Percentiles rank a stretch among this genome's conserved stretches.
Evolutionary conservation across 2,888 invertebrate species (phyloP).

Genomic region (Agrochola macilenta): DNA sequence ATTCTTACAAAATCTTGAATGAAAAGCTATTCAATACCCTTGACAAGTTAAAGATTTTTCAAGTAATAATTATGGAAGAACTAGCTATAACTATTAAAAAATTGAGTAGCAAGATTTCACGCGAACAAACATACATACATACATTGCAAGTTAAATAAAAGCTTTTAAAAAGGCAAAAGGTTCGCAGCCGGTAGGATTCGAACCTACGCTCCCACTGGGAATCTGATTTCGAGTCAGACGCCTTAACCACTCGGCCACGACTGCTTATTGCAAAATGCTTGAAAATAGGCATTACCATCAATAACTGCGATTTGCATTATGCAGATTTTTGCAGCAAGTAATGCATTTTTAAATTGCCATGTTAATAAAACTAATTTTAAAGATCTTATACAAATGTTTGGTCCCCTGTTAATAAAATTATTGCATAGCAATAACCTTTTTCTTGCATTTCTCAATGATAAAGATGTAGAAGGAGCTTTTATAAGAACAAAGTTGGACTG

Average conservation of each 20-base stretch:
- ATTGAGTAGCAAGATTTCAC: too few species aligned
- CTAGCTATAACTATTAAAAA: neutral
- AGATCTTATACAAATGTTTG: neutral
- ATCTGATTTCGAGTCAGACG: slow-evolving; percentile 97
- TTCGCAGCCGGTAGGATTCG: slow-evolving; percentile 96
- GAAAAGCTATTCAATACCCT: neutral
- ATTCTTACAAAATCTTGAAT: neutral
- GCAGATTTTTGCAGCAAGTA: slow-evolving; percentile 22
- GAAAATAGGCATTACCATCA: slow-evolving; percentile 41
- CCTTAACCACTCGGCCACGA: slow-evolving; percentile 97
- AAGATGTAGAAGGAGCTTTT: neutral
- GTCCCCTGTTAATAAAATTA: neutral
- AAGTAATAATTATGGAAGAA: neutral
- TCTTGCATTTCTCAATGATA: neutral
- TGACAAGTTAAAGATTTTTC: too few species aligned
- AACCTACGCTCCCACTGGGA: slow-evolving; percentile 97
- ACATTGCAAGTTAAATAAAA: too few species aligned
- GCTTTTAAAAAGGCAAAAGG: slow-evolving; percentile 40
- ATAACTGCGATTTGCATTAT: slow-evolving; percentile 10
- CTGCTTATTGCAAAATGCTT: slow-evolving; percentile 84
- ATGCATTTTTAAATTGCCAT: neutral
- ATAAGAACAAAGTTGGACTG: neutral
- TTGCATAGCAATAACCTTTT: neutral
- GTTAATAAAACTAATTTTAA: neutral
- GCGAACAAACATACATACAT: too few species aligned